Percentiles rank a stretch among this genome's conserved stretches.
Conservation (phyloP, 2,888 invertebrate species). For the Agrochola lychnidis region DNA sequence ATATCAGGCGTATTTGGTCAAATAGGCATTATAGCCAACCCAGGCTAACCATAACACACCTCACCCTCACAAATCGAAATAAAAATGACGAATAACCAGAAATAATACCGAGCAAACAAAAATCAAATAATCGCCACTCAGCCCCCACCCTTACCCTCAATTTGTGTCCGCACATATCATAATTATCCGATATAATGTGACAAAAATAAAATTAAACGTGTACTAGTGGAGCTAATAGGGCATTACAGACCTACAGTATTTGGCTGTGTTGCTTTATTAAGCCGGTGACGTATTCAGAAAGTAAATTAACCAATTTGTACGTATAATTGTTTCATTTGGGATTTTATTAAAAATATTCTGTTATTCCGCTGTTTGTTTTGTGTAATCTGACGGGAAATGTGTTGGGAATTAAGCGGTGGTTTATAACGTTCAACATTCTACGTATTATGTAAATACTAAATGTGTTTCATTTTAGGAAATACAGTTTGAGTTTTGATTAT, state of each 20-base stretch:
- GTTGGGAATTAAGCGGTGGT: conserved; percentile 46
- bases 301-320: conserved; percentile 66
- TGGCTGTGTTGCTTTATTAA: conserved; percentile 56
- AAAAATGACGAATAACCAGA: not conserved
- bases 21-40: too few species aligned
- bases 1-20: not conserved
- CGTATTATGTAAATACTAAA: not conserved
- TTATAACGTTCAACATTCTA: conserved; percentile 15
- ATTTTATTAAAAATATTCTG: conserved; percentile 53
- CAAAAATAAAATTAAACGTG: conserved; percentile 71
- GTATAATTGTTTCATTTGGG: conserved; percentile 60
- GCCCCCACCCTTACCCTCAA: conserved; percentile 57
- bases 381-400: conserved; percentile 39
- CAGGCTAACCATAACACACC: not conserved
- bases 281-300: conserved; percentile 58
- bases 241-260: conserved; percentile 62
- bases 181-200: conserved; percentile 70
- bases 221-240: conserved; percentile 53
- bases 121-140: conserved; percentile 42
- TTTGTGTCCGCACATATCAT: conserved; percentile 68
- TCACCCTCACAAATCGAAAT: not conserved
- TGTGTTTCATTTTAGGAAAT: conserved; percentile 13
- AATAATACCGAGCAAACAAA: not conserved
- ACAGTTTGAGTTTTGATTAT: conserved; percentile 13
- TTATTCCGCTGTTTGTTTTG: conserved; percentile 54